Evolutionary conservation across 2,888 invertebrate species (phyloP).

Genomic region (Drosophila quinaria): DNA sequence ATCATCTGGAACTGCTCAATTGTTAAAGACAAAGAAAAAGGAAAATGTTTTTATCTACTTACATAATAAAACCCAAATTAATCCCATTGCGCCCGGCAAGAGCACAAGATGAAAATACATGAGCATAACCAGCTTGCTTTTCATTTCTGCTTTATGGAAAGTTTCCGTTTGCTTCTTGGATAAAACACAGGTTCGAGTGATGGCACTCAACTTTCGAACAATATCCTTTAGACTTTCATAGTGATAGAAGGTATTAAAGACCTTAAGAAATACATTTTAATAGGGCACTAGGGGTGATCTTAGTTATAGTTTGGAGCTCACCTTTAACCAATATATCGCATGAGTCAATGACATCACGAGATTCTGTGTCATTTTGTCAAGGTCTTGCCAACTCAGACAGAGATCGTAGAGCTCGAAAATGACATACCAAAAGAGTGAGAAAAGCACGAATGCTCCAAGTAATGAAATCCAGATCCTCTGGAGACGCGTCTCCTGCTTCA

Average conservation of each 20-base stretch:
- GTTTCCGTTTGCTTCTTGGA: conserved; percentile 49
- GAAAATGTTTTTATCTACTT: not conserved
- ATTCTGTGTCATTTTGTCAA: conserved; percentile 65
- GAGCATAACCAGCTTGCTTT: conserved; percentile 45
- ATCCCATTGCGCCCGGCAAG: conserved; percentile 41
- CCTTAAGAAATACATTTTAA: conserved; percentile 18
- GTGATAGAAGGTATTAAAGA: conserved; percentile 55
- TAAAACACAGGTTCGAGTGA: conserved; percentile 51
- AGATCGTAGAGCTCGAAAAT: conserved; percentile 56
- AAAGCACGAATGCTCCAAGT: conserved; percentile 39
- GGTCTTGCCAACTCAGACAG: conserved; percentile 41
- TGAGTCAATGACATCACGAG: conserved; percentile 59
- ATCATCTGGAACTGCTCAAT: conserved; percentile 56
- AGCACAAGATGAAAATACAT: conserved; percentile 52
- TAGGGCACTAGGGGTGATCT: not conserved
- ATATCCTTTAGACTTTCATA: conserved; percentile 45
- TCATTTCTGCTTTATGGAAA: conserved; percentile 40
- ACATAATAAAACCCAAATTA: conserved; percentile 50
- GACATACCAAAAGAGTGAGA: conserved; percentile 42
- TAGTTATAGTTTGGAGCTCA: conserved; percentile 11
- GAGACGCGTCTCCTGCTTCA: conserved; percentile 52
- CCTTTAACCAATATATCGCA: conserved; percentile 53
- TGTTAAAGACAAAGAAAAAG: not conserved
- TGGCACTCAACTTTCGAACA: conserved; percentile 32
- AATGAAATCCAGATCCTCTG: conserved; percentile 30